Percentiles rank a stretch among this genome's conserved stretches.
phyloP scores from a whole-genome alignment of 2,888 invertebrate species.

The Agrotis puta region DNA sequence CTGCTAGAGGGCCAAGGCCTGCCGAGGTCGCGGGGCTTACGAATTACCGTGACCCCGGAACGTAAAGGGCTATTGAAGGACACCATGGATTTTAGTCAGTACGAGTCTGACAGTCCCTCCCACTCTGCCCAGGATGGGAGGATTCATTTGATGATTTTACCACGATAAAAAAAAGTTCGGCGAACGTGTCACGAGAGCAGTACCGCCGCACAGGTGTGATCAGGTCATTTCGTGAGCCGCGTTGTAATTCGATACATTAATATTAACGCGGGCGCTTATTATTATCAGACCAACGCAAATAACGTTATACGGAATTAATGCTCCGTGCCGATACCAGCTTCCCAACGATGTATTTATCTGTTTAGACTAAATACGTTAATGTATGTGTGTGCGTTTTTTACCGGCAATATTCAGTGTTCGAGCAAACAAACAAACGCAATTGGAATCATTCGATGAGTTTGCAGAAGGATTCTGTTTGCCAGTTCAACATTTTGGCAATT shows the following conservation, averaged over 20 bases:
- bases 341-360: slow-evolving; percentile 44
- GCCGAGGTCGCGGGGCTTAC: no score
- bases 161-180: no score
- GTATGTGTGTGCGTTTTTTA: slow-evolving; percentile 32
- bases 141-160: no score
- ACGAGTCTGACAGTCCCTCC: no score
- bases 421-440: slow-evolving; percentile 10
- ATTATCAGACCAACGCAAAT: slow-evolving; percentile 63
- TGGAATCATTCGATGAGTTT: slow-evolving; percentile 23
- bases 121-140: no score
- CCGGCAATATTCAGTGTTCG: slow-evolving; percentile 14
- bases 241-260: slow-evolving; percentile 50
- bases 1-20: no score
- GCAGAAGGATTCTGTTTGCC: slow-evolving; percentile 15
- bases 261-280: slow-evolving; percentile 61
- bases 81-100: no score
- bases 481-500: slow-evolving; percentile 7
- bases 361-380: slow-evolving; percentile 43
- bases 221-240: slow-evolving; percentile 19
- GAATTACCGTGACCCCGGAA: no score
- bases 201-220: background rate
- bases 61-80: no score
- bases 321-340: slow-evolving; percentile 36
- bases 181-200: no score
- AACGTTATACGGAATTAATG: slow-evolving; percentile 51